Evolutionary conservation across 2,113 vertebrate species (phyloP), one percentile per base, ranked within the genome.

Genomic region (Riparia riparia): DNA sequence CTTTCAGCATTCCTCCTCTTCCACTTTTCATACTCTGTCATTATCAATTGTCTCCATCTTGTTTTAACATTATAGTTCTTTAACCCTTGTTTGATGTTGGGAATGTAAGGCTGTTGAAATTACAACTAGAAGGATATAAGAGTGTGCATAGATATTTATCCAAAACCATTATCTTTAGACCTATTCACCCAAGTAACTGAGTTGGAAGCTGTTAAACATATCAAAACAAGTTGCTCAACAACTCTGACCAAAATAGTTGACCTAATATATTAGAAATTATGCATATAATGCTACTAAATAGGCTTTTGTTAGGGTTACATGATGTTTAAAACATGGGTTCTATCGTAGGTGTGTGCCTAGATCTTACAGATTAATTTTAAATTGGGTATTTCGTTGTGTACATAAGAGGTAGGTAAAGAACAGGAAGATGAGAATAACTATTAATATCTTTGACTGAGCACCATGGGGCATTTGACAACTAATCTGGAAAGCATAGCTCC

Each of bases 1-100:
- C 58, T 81, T 86, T 74, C 63, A 82, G 24, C 56, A 56, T 88
- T 94, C 71, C 65, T 94, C 58, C 69, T 95, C 60, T 86, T 95
- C 87, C 77, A 18, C 87, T 95, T 94, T 89, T 60, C 54, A 39
- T 84, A 76, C 61, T 94, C 41, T 3, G 22, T 93, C 91, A 96
- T 97, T 97, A 97, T 96, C 95, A 92, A 96, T 97, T 93, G 53
- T 65, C 70, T 93, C 82, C 94, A 93, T 95, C 95, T 97, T 97
- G 93, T 97, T 97, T 97, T 97, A 98, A 97, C 94, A 96, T 93
- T 78, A 86, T 10, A 44, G 76, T 81, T 74, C 69, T 96, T 97
- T 95, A 94, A 93, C 86, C 88, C 93, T 92, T n/a, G 10, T 97
- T 97, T 97, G 95, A 97, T 97, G 95, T 87, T 85, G 79, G 82